Evolutionary conservation across 2,797 vertebrate species (phyloP), one percentile per base, ranked within the genome.

Genomic region (Pygocentrus nattereri): DNA sequence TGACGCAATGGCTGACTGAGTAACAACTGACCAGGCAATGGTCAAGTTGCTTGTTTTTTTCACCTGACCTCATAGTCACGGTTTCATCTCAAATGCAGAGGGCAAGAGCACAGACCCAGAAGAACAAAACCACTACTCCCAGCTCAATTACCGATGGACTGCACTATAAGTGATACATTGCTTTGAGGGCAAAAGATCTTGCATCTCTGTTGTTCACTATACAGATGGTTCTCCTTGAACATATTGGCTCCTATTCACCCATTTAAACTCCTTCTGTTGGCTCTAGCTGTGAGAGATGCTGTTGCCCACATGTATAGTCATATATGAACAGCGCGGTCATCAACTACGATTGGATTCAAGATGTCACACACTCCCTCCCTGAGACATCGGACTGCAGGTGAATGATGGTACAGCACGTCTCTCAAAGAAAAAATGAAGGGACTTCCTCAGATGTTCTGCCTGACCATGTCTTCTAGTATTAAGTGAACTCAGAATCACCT

Each of bases 141-240:
- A 18, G 16, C 30, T 19, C 23, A 61, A 10, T 47, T 2, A 59
- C 61, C 0, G 21, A 41, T n/a, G 54, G 38, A 16, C 49, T 56
- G 18, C 50, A 47, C 30, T 30, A 19, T n/a, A n/a, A 11, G 31
- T 54, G 25, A 89, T 86, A 86, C 83, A 69, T 81, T 83, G 76
- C 80, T 76, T 19, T 38, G 16, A 74, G 81, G 82, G 86, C 16
- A 70, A 3, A 1, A 71, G 81, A 74, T 44, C 88, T 85, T 86
- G 88, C 85, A 84, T 82, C 78, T 59, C 41, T 23, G 47, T 19
- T 15, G n/a, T 86, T 85, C 74, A 82, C 84, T 30, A 79, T 85
- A 85, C 91, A 92, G 90, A 93, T 91, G 90, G 90, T 82, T 86
- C 80, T 31, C 75, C 15, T 56, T 72, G 83, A 80, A 86, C 89